phyloP scores from a whole-genome alignment of 2,797 vertebrate genomes.

The Scleropages formosus region DNA sequence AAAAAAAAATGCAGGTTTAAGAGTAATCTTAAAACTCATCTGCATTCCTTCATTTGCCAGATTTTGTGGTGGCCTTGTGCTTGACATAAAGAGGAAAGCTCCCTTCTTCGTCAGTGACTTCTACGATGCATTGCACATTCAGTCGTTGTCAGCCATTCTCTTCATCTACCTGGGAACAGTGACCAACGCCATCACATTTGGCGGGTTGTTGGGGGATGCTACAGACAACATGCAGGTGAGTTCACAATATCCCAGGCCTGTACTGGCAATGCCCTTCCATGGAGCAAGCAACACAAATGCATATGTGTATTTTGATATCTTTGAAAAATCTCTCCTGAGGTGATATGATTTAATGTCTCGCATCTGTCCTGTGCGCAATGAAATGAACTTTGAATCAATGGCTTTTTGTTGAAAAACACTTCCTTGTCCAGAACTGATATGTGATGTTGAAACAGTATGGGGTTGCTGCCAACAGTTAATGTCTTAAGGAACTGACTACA shows the following conservation, averaged over 20 bases:
- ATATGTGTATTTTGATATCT: no score
- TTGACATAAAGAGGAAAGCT: conserved; percentile 91
- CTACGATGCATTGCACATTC: conserved; percentile 88
- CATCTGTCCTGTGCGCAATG: no score
- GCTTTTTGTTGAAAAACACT: no score
- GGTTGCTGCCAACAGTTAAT: no score
- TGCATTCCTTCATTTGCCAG: conserved; percentile 54
- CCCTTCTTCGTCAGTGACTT: conserved; percentile 95
- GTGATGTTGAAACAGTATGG: no score
- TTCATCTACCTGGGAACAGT: conserved; percentile 98
- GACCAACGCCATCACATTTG: conserved; percentile 97
- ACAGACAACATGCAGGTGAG: conserved; percentile 98
- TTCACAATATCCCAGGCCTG: background rate
- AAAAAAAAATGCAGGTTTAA: no score
- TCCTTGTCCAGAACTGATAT: no score
- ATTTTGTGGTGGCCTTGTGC: conserved; percentile 90
- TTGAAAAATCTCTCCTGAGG: no score
- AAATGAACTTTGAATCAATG: no score
- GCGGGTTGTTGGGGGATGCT: conserved; percentile 92
- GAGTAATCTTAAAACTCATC: background rate
- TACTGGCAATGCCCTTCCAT: background rate
- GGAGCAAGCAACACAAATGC: no score
- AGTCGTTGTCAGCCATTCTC: conserved; percentile 90
- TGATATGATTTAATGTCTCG: no score
- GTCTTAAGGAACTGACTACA: no score